Evolutionary conservation across 2,113 vertebrate species (phyloP).

Genomic region (Eudyptes chrysolophus): DNA sequence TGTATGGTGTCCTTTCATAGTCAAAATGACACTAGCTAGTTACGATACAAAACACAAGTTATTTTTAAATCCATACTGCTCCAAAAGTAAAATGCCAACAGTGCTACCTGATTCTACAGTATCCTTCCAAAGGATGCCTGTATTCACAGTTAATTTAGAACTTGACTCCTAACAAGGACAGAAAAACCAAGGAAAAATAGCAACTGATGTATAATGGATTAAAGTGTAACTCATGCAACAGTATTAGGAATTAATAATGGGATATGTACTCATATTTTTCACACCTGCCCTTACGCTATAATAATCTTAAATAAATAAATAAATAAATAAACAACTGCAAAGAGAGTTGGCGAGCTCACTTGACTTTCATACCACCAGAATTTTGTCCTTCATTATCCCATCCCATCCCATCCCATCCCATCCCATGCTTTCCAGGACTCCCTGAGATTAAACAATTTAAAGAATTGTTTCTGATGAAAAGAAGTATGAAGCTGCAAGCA

Average conservation of each 20-base stretch:
- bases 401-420: too few species aligned
- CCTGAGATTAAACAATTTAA: too few species aligned
- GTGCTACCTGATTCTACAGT: background rate
- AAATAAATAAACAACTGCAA: background rate
- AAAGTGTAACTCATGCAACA: background rate
- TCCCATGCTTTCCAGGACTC: too few species aligned
- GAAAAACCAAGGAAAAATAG: background rate
- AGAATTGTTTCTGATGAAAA: too few species aligned
- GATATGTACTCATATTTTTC: too few species aligned
- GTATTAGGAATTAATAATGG: background rate
- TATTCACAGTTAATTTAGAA: background rate
- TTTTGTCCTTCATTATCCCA: background rate
- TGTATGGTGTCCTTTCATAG: background rate
- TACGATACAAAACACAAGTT: background rate
- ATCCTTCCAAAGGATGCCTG: background rate
- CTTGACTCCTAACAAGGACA: background rate
- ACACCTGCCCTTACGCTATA: background rate
- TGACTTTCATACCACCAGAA: background rate
- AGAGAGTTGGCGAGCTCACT: background rate
- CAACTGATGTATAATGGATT: background rate
- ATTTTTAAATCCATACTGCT: background rate
- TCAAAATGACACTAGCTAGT: background rate
- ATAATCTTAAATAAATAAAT: background rate
- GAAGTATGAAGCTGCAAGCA: too few species aligned
- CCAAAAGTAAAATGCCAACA: background rate